A percentile compares a stretch with the other conserved stretches of the same genome.
These are phyloP conservation scores for Miniopterus natalensis DNA, from an alignment of 2,113 vertebrate genomes.

Conservation along the genomic window DNA sequence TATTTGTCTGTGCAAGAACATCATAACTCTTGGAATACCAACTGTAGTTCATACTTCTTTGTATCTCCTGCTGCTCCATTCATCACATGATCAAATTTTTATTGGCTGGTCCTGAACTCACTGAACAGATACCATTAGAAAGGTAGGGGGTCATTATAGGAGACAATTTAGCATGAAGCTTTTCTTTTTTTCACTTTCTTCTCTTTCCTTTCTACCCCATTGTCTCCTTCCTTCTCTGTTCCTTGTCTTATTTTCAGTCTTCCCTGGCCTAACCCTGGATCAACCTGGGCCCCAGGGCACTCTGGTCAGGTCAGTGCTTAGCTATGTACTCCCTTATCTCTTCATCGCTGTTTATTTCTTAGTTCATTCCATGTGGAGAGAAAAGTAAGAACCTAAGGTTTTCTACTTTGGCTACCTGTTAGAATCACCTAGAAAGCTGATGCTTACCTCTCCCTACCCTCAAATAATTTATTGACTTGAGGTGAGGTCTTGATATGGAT, in stretches of 20 bases:
- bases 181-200: background rate
- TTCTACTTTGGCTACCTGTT: background rate
- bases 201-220: background rate
- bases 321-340: background rate
- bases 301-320: background rate
- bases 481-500: background rate
- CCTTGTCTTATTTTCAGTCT: background rate
- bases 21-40: background rate
- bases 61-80: background rate
- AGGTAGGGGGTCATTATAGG: background rate
- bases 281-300: background rate
- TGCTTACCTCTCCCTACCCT: background rate
- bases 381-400: background rate
- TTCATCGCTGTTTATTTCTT: background rate
- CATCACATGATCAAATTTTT: background rate
- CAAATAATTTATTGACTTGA: background rate
- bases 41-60: background rate
- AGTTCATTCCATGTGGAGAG: background rate
- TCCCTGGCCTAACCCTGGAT: background rate
- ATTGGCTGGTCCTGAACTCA: background rate
- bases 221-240: slow-evolving; percentile 15
- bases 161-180: background rate
- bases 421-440: background rate
- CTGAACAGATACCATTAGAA: background rate
- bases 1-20: background rate